Evolutionary conservation across 2,113 vertebrate genomes (phyloP).

Genomic region (Lates calcarifer): DNA sequence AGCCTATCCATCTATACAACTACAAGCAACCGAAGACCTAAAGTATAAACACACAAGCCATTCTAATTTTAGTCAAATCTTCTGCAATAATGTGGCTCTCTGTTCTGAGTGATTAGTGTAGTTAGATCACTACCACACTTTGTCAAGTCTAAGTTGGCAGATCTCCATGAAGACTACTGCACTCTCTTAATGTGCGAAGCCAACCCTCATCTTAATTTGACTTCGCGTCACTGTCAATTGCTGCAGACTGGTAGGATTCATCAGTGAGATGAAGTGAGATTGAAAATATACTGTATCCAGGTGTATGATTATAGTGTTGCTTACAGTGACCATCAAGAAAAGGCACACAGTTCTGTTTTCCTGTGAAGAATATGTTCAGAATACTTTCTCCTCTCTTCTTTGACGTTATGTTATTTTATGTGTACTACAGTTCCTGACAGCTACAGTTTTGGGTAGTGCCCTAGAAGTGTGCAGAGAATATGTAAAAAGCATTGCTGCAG

Average conservation of each 20-base stretch:
- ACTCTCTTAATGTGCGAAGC: not conserved
- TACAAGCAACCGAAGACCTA: not conserved
- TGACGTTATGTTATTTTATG: conserved; percentile 10
- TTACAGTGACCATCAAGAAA: conserved; percentile 23
- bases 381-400: not conserved
- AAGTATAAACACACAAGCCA: conserved; percentile 5
- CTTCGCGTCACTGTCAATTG: not conserved
- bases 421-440: conserved; percentile 33
- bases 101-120: not conserved
- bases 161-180: not conserved
- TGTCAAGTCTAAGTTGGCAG: not conserved
- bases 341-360: conserved; percentile 12
- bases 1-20: not conserved
- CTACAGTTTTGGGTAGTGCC: conserved; percentile 45
- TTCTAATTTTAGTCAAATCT: not conserved
- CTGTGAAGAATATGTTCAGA: conserved; percentile 22
- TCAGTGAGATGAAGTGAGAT: conserved; percentile 29
- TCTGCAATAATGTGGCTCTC: not conserved
- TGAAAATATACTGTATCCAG: conserved; percentile 6
- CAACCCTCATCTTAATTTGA: conserved; percentile 29
- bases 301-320: conserved; percentile 8
- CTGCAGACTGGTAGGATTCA: conserved; percentile 15
- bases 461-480: conserved; percentile 58
- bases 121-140: not conserved
- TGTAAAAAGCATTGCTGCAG: conserved; percentile 58